Conservation (phyloP, 2,113 vertebrate genomes). For the Tricholaema leucomelas region DNA sequence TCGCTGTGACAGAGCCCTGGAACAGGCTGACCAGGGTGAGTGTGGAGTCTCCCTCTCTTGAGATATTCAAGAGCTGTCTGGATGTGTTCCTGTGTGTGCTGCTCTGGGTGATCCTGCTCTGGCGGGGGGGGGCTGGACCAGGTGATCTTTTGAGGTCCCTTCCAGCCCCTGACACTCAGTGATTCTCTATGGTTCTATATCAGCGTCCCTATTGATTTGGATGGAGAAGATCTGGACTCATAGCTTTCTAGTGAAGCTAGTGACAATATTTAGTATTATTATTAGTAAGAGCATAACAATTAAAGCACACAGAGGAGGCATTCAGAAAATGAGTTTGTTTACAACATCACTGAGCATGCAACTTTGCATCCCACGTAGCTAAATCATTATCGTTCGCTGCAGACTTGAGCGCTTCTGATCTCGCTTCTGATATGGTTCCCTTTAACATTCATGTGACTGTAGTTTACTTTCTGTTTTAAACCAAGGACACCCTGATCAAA, state of each 20-base stretch:
- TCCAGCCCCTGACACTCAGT: too few relatives aligned
- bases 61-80: too few relatives aligned
- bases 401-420: constrained; percentile 40
- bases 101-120: too few relatives aligned
- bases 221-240: not conserved
- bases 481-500: constrained; percentile 32
- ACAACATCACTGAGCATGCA: constrained; percentile 45
- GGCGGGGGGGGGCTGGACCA: too few relatives aligned
- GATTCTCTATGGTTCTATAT: too few relatives aligned
- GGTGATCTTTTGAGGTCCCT: too few relatives aligned
- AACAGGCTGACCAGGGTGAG: too few relatives aligned
- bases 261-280: not conserved
- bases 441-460: not conserved
- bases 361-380: constrained; percentile 1
- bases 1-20: too few relatives aligned
- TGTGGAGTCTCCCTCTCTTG: too few relatives aligned
- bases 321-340: constrained; percentile 40
- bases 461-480: constrained; percentile 19
- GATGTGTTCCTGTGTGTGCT: too few relatives aligned
- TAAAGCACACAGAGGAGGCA: constrained; percentile 32
- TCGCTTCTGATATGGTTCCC: not conserved
- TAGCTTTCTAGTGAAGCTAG: not conserved
- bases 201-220: not conserved
- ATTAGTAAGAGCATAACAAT: not conserved
- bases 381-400: constrained; percentile 45